Evolutionary conservation across 1,140 invertebrate species (phyloP), one percentile per base, ranked within the genome.

Genomic region (Diorhabda elongata): DNA sequence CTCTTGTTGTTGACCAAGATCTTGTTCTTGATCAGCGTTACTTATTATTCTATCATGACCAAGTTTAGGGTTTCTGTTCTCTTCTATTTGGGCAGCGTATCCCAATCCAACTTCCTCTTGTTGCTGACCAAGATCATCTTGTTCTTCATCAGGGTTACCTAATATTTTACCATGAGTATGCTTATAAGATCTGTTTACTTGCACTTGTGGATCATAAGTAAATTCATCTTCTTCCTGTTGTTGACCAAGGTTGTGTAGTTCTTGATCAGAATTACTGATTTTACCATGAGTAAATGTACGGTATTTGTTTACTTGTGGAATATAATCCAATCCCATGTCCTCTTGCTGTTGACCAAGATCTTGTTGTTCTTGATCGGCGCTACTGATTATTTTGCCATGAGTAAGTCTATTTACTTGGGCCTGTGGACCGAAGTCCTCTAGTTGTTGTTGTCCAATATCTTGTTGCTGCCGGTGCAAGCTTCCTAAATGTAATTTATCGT

Each of bases 41-140:
- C 26, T 26, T 26, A 56, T n/a, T 56, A 7, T 56, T 56, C 52
- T 6, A n/a, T 2, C 6, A 56, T 62, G 43, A 8, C 43, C 44
- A 68, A 68, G 65, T 3, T 44, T 58, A 47, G 52, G 42, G 41
- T 26, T 1, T 26, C 26, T 26, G 26, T 26, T 26, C 26, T 66
- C 64, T 7, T 68, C 58, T 68, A 68, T 61, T 60, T 71, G 69
- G 26, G 61, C 64, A 7, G 42, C 6, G 57, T 71, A 26, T 26
- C 26, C 26, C 26, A 26, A 26, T 26, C 26, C 70, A 45, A 47
- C 58, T 57, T 68, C 58, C 26, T 67, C 69, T 3, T 42, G 41
- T 67, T 70, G 58, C 42, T 70, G 64, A 5, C 69, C 65, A 4
- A 8, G 3, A 41, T 26, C 47, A 52, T 11, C 41, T 11, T 26